Percentiles rank a stretch among this genome's conserved stretches.
Evolutionary conservation across 2,888 invertebrate genomes (phyloP).

Genomic region (Nymphalis polychloros): DNA sequence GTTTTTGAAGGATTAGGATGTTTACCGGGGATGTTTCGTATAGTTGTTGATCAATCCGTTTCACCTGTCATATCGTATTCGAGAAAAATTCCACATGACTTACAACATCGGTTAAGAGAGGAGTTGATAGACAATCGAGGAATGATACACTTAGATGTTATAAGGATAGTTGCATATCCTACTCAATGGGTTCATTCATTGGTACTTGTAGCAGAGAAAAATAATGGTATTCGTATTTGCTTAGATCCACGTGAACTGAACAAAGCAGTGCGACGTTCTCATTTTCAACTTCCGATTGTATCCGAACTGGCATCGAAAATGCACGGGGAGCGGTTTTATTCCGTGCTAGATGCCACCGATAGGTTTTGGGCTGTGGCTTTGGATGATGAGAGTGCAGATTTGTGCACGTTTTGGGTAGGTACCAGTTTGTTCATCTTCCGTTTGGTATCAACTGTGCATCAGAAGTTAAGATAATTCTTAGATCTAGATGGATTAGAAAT

Average conservation of each 20-base stretch:
- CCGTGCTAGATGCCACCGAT: not conserved
- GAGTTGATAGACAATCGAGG: no score
- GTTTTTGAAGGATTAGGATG: no score
- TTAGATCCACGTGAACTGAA: slow-evolving; percentile 29
- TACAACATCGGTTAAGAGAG: no score
- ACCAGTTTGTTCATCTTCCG: slow-evolving; percentile 38
- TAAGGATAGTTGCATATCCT: no score
- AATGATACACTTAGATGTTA: no score
- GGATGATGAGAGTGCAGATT: not conserved
- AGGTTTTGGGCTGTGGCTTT: not conserved
- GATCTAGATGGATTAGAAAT: slow-evolving; percentile 29
- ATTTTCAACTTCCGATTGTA: slow-evolving; percentile 32
- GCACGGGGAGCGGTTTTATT: not conserved
- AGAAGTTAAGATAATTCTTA: slow-evolving; percentile 34
- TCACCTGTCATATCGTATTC: no score
- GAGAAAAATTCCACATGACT: no score
- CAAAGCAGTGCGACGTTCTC: slow-evolving; percentile 13
- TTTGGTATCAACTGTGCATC: slow-evolving; percentile 40
- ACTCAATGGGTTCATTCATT: slow-evolving; percentile 12
- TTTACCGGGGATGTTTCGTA: no score
- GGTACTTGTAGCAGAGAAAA: slow-evolving; percentile 22
- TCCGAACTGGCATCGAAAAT: slow-evolving; percentile 18
- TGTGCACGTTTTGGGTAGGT: slow-evolving; percentile 11
- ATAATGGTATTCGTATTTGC: not conserved
- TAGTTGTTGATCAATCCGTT: no score